Base-by-base conservation (phyloP, 2,797 vertebrate species). In the Tapirus indicus region DNA sequence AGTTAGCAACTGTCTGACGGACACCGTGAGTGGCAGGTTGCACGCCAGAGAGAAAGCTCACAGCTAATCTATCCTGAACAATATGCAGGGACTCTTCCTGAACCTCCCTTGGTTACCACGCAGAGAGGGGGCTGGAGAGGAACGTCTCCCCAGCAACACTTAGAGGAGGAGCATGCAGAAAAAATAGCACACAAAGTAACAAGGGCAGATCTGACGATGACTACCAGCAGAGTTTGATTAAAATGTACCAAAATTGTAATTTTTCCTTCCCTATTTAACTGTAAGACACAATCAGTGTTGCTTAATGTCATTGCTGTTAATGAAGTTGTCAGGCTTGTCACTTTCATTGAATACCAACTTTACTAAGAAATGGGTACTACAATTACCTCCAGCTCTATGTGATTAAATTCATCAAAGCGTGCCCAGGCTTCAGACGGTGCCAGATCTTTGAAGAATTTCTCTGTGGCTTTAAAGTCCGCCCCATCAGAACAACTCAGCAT, bases 241-340 rank as follows among this genome's bases (percentile, higher is more conserved):
- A 98, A 99, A 98, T 80, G 82, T 89, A 97, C 74, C 92, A 96
- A 98, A 98, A 98, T 77, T 62, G n/a, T 88, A 62, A 88, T 80
- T 95, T 91, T 97, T 96, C 92, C 82, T 97, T 94, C 68, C 78
- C 75, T 79, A 41, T 97, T 98, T 98, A 98, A 98, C 91, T 86
- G 94, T 87, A 97, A 98, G 97, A 90, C 97, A 98, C 95, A 95
- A 95, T 98, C 98, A 98, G 18, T 86, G 93, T 98, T 98, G 97
- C 95, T 98, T 98, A 98, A 98, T 98, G 96, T 98, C 97, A 98
- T 35, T 66, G 85, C 89, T 97, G 97, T 98, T 98, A 99, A 98
- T 99, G 98, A 98, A 99, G 98, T 98, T 99, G 98, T 99, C 98
- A 98, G 98, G 96, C 97, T 98, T 98, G 98, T 98, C 98, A 98